These are phyloP conservation scores for Platycercus adscitus DNA, from an alignment of 2,113 vertebrate genomes.

Conservation along the genomic window DNA sequence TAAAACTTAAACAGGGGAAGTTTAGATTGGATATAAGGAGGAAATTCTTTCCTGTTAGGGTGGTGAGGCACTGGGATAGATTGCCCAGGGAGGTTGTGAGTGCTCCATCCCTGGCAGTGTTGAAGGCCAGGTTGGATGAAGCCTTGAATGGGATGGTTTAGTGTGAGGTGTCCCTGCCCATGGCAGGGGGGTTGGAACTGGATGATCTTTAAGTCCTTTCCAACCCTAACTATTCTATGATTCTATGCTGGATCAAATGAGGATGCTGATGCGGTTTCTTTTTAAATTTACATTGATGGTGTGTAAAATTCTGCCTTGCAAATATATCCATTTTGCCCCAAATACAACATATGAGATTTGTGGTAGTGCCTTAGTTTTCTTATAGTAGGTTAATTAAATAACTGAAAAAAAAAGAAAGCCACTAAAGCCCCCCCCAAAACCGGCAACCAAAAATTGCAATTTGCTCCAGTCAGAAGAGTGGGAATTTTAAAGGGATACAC, in stretches of 20 bases:
- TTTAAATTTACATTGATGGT: neutral
- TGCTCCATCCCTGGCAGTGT: too few relatives aligned
- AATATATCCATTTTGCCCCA: neutral
- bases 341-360: neutral
- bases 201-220: too few relatives aligned
- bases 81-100: too few relatives aligned
- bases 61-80: too few relatives aligned
- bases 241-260: neutral
- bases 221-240: too few relatives aligned
- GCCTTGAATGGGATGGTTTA: too few relatives aligned
- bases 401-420: neutral
- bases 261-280: neutral
- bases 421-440: neutral
- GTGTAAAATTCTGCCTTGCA: neutral
- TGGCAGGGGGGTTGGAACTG: too few relatives aligned
- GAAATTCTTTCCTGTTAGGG: too few relatives aligned
- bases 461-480: neutral
- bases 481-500: neutral
- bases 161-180: too few relatives aligned
- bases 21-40: too few relatives aligned
- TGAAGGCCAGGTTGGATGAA: too few relatives aligned
- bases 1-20: too few relatives aligned
- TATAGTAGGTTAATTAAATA: neutral
- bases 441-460: neutral
- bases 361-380: neutral